Base-by-base conservation (phyloP, 2,797 vertebrate species). In the Enteromius afrohamiltoni region DNA sequence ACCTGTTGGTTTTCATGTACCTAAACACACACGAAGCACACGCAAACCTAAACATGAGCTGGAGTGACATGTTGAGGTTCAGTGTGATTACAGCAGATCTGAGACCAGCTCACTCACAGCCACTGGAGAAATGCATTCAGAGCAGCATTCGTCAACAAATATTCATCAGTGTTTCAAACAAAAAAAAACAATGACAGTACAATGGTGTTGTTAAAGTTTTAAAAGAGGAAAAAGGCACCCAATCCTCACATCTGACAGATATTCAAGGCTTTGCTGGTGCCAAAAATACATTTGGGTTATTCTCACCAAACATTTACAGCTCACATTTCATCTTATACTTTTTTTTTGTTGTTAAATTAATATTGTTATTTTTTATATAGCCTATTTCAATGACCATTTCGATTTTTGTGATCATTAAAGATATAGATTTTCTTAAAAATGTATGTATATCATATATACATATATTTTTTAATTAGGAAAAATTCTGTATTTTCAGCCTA, bases 221-320 rank as follows among this genome's bases (percentile, higher is more conserved):
- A 53, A 37, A 51, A 23, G 9, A 82, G 70, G 47, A 65, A 16
- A 82, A 82, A 82, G 80, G 80, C 80, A 82, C 80, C 80, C 68
- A 34, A 37, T 31, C 69, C 45, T 64, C 42, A 74, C 26, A 65
- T 74, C 80, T 40, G 42, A 73, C 68, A 60, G 29, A 82, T 47
- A 19, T 23, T 49, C 69, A 82, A 82, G 58, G 53, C 55, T 74
- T 81, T 49, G 55, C 79, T 62, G n/a, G 65, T 58, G 78, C 78
- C 78, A 42, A 71, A 64, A 16, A 60, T n/a, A 29, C 1, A 73
- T 64, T 37, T 31, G 26, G 40, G 23, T 47, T 17, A 31, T 64
- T 42, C 62, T 90, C 67, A 45, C 64, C 29, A 17, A 85, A 86
- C 68, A 45, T 42, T n/a, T 55, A n/a, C 51, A 47, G 37, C 19